Evolutionary conservation across 2,113 vertebrate genomes (phyloP), one percentile per base, ranked within the genome.

Genomic region (Lepus europaeus): DNA sequence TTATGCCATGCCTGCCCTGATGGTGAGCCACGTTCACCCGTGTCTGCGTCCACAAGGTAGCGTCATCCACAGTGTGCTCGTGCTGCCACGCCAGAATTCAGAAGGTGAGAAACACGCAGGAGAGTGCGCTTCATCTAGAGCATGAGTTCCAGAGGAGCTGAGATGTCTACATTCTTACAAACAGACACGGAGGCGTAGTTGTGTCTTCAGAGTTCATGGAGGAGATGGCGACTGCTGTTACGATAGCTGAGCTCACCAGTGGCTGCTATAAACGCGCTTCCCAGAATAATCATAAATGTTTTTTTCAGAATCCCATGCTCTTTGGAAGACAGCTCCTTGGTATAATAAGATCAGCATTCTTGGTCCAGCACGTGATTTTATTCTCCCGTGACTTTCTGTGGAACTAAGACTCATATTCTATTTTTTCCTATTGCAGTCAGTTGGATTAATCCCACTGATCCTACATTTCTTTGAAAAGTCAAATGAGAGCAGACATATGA

Each of bases 391-490:
- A 3, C 27, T 87, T 23, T 90, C 49, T 91, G 13, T 17, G 85
- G 69, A 90, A 74, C 27, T 63, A 69, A 83, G 11, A 68, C 33
- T 79, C 29, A 63, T 49, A 49, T 17, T 82, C 13, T 56, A n/a
- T 51, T 92, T 61, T 92, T 77, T 72, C 27, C 49, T 69, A 31
- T 72, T 8, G 73, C 19, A 89, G 20, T 74, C 51, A 69, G 7
- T 88, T 91, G 76, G 63, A 68, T 70, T 72, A 83, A 78, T 78
- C 39, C 29, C 13, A 61, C 16, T 81, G 9, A 73, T 95, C 66
- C 51, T 69, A 1, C 9, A 72, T 7, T 68, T 90, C 29, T 94
- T 93, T 56, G 12, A 73, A 80, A 94, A 91, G n/a, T 9, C 31
- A 81, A 83, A 39, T 80, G 79, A 79, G 33, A 86, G n/a, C 22